phyloP scores from a whole-genome alignment of 2,888 invertebrate genomes.

The Laspeyria flexula region DNA sequence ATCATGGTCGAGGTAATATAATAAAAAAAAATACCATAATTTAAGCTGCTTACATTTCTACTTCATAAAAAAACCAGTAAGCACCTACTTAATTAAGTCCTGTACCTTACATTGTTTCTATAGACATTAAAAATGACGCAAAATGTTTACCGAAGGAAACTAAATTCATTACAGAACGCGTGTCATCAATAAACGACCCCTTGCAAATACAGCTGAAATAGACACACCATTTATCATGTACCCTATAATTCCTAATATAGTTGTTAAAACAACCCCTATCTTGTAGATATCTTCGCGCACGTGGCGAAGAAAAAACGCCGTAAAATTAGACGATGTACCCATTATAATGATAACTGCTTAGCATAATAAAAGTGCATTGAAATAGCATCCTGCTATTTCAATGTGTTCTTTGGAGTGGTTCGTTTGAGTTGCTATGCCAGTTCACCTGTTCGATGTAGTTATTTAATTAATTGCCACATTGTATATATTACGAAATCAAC shows the following conservation, averaged over 20 bases:
- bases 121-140: neutral
- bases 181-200: constrained; percentile 80
- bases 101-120: neutral
- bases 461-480: constrained; percentile 16
- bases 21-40: too few relatives aligned
- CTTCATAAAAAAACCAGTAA: too few relatives aligned
- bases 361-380: constrained; percentile 77
- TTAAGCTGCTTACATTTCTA: too few relatives aligned
- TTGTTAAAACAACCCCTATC: constrained; percentile 85
- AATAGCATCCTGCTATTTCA: constrained; percentile 74
- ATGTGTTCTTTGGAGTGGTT: constrained; percentile 57
- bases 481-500: neutral
- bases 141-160: constrained; percentile 50
- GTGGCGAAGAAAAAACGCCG: constrained; percentile 64
- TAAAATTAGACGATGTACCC: constrained; percentile 70
- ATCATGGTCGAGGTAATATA: too few relatives aligned
- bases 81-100: too few relatives aligned
- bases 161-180: constrained; percentile 68
- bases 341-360: constrained; percentile 78
- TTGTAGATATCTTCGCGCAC: constrained; percentile 72
- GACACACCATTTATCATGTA: constrained; percentile 83
- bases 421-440: constrained; percentile 67
- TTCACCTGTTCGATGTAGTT: constrained; percentile 67
- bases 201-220: constrained; percentile 78
- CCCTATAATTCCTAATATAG: constrained; percentile 82